Conservation (phyloP, 2,113 vertebrate genomes). For the Dolichallabes microphthalmus region DNA sequence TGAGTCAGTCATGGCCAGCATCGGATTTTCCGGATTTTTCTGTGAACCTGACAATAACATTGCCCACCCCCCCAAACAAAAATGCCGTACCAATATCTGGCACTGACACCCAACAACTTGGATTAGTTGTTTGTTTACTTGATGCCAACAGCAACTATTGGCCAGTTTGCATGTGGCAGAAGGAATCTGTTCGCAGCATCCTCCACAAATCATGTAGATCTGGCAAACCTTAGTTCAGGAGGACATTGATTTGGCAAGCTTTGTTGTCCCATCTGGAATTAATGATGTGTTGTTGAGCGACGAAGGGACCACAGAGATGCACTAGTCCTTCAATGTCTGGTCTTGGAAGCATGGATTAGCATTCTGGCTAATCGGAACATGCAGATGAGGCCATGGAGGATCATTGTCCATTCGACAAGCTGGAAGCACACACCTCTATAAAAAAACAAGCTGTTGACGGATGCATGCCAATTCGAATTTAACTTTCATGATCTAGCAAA, state of each 20-base stretch:
- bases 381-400: conserved; percentile 26
- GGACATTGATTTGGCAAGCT: conserved; percentile 36
- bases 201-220: conserved; percentile 50
- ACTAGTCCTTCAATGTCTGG: conserved; percentile 21
- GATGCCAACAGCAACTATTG: conserved; percentile 46
- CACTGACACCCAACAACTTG: conserved; percentile 40
- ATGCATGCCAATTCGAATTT: conserved; percentile 19
- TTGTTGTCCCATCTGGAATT: conserved; percentile 45
- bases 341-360: conserved; percentile 17
- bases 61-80: conserved; percentile 15
- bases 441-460: conserved; percentile 9
- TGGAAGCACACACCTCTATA: conserved; percentile 6
- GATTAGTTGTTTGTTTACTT: conserved; percentile 48
- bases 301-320: conserved; percentile 20
- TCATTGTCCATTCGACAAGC: conserved; percentile 6
- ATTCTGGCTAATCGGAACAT: conserved; percentile 15
- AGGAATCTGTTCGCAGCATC: conserved; percentile 47
- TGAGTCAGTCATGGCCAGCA: conserved; percentile 44
- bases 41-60: conserved; percentile 44
- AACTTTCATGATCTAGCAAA: neutral
- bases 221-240: conserved; percentile 46
- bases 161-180: conserved; percentile 55
- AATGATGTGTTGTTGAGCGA: conserved; percentile 53
- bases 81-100: conserved; percentile 35
- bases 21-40: conserved; percentile 45